Percentiles rank a stretch among this genome's conserved stretches.
These are phyloP conservation scores for Pristionchus mayeri DNA, from an alignment of 2,888 invertebrate species.

Conservation along the genomic window DNA sequence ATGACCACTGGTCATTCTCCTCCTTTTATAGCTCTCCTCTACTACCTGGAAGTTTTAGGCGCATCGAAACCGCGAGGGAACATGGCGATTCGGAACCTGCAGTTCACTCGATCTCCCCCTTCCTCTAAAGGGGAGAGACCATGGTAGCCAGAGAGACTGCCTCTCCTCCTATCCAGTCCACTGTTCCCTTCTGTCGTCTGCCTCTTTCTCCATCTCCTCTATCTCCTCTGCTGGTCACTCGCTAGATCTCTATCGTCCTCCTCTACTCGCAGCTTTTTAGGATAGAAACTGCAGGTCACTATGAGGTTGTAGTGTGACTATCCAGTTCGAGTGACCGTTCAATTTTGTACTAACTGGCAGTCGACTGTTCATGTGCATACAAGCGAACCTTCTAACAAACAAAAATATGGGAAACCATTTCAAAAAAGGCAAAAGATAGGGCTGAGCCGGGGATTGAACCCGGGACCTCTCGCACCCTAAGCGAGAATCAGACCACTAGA, in stretches of 20 bases:
- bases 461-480: constrained; percentile 77
- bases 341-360: neutral
- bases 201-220: neutral
- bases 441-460: constrained; percentile 74
- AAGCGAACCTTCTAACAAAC: no score
- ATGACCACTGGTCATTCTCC: neutral
- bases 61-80: constrained; percentile 16
- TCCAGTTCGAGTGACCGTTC: constrained; percentile 39
- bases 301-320: constrained; percentile 9
- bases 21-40: constrained; percentile 8
- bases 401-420: neutral
- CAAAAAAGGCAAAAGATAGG: constrained; percentile 44
- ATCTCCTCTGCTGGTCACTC: constrained; percentile 5
- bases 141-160: neutral
- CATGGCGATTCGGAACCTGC: neutral
- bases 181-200: neutral
- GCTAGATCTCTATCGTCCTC: neutral
- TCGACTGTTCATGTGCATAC: no score
- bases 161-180: neutral
- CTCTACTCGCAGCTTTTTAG: constrained; percentile 22
- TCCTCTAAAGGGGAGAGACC: neutral
- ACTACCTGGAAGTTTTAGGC: neutral
- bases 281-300: constrained; percentile 33
- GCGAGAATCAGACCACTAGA: constrained; percentile 77
- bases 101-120: neutral